These are phyloP conservation scores for Paracentrotus lividus DNA, from an alignment of 53 echinoderm and acorn worm species.

Conservation along the genomic window DNA sequence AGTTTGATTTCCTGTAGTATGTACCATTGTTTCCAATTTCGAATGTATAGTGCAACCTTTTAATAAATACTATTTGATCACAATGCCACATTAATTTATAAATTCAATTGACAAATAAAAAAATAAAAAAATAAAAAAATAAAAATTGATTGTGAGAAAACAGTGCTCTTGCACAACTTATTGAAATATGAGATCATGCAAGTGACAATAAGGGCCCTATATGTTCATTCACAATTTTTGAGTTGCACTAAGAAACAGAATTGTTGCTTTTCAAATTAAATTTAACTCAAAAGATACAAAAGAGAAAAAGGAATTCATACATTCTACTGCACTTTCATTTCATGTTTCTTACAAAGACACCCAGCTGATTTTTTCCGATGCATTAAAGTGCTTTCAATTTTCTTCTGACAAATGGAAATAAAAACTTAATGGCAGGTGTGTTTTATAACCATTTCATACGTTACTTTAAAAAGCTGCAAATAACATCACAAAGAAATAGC, in stretches of 20 bases:
- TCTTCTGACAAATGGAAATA: background rate
- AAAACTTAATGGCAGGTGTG: background rate
- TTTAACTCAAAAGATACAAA: background rate
- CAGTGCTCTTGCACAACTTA: background rate
- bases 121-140: background rate
- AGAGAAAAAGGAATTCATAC: background rate
- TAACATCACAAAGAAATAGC: background rate
- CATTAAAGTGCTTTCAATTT: background rate
- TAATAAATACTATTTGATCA: background rate
- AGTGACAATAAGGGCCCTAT: slow-evolving; percentile 14
- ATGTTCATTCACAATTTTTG: background rate
- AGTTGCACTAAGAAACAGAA: background rate
- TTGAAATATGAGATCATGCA: background rate
- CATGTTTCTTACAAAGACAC: background rate
- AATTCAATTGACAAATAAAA: background rate
- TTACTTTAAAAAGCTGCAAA: too few relatives aligned
- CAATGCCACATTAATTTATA: background rate
- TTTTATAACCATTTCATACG: background rate
- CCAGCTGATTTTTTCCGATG: background rate
- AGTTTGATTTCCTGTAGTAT: background rate
- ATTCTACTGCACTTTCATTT: background rate
- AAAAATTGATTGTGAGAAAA: background rate
- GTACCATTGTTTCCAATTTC: background rate
- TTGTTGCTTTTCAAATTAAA: background rate
- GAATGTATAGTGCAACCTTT: too few relatives aligned